Evolutionary conservation across 2,888 invertebrate species (phyloP).

Genomic region (Halictus quadricinctus): DNA sequence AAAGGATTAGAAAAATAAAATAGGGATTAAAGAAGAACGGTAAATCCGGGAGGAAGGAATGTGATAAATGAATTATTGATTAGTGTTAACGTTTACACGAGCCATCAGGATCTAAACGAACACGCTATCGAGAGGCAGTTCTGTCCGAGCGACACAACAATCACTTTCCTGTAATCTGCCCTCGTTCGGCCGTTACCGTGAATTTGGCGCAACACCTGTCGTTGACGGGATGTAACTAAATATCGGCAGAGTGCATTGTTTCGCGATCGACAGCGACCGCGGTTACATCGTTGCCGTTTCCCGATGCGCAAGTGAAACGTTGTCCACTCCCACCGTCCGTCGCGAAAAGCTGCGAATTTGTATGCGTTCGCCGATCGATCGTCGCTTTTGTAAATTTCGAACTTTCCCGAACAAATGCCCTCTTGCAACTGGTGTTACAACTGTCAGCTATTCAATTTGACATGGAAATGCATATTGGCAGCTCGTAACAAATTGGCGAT

Average conservation of each 20-base stretch:
- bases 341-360: slow-evolving; percentile 1
- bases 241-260: slow-evolving; percentile 49
- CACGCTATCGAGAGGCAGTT: slow-evolving; percentile 2
- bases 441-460: neutral
- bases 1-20: neutral
- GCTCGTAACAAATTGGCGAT: neutral
- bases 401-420: neutral
- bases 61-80: slow-evolving; percentile 11
- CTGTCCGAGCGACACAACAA: slow-evolving; percentile 11
- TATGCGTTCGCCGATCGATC: slow-evolving; percentile 16
- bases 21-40: neutral
- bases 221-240: slow-evolving; percentile 51
- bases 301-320: slow-evolving; percentile 18
- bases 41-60: neutral
- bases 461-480: neutral
- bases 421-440: neutral
- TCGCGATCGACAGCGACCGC: slow-evolving; percentile 49
- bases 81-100: slow-evolving; percentile 13
- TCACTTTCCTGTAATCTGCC: slow-evolving; percentile 50
- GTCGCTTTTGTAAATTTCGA: slow-evolving; percentile 3
- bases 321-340: slow-evolving; percentile 4
- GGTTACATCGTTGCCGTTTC: slow-evolving; percentile 38
- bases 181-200: slow-evolving; percentile 32
- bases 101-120: neutral
- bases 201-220: slow-evolving; percentile 38